Evolutionary conservation across 2,113 vertebrate species (phyloP).

Genomic region (Paralichthys olivaceus): DNA sequence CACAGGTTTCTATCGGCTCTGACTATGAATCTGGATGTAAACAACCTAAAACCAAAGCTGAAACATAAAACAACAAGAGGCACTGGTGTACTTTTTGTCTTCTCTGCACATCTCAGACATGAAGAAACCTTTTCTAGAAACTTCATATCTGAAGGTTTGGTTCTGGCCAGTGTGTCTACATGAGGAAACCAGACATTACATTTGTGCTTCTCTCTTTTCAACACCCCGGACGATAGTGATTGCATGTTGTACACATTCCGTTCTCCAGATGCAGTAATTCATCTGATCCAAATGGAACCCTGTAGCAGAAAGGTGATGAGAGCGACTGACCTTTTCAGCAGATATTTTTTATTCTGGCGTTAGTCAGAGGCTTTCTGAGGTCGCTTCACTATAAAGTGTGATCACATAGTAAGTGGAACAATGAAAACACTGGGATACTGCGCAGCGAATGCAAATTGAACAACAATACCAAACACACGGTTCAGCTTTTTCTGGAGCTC

Average conservation of each 20-base stretch:
- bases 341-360: too few species aligned
- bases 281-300: not conserved
- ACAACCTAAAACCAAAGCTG: too few species aligned
- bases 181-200: too few species aligned
- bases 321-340: not conserved
- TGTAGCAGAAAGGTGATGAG: not conserved
- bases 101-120: too few species aligned
- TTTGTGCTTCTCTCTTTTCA: not conserved
- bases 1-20: too few species aligned
- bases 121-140: too few species aligned
- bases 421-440: not conserved
- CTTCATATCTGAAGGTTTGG: too few species aligned
- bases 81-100: too few species aligned
- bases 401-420: not conserved
- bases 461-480: not conserved
- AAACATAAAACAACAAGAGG: too few species aligned
- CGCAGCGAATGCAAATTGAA: not conserved
- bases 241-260: not conserved
- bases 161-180: not conserved
- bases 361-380: not conserved
- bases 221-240: not conserved
- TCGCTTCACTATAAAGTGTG: too few species aligned
- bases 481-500: not conserved
- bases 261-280: slow-evolving; percentile 1
- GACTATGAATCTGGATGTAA: too few species aligned